Conservation (phyloP, 2,797 vertebrate genomes). For the Chaunax sp. region DNA sequence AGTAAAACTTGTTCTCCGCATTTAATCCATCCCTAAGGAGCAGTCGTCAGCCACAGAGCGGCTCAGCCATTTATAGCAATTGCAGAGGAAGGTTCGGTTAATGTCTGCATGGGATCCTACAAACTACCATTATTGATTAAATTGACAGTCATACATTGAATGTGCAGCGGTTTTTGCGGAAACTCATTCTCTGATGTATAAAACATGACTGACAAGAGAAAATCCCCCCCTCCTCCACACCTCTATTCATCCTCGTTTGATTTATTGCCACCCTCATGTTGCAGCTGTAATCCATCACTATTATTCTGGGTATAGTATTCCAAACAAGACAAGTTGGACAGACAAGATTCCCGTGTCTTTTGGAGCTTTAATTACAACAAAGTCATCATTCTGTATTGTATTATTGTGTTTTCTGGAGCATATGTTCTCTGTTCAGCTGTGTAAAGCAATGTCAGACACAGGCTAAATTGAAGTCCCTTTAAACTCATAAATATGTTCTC, state of each 20-base stretch:
- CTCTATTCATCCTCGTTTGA: conserved; percentile 62
- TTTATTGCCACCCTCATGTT: conserved; percentile 68
- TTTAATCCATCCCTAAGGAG: conserved; percentile 12
- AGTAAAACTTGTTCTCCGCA: conserved; percentile 20
- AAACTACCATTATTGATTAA: conserved; percentile 29
- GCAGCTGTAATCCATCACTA: conserved; percentile 65
- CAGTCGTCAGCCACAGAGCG: too few species aligned
- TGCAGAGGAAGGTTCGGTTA: conserved; percentile 35
- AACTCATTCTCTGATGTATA: conserved; percentile 44
- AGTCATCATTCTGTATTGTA: not conserved
- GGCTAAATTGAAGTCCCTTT: not conserved
- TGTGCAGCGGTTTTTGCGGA: conserved; percentile 30
- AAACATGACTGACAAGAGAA: conserved; percentile 63
- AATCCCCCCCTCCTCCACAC: conserved; percentile 43
- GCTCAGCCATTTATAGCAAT: conserved; percentile 30
- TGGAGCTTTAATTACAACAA: conserved; percentile 27
- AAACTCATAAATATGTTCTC: not conserved
- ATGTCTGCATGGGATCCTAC: conserved; percentile 35
- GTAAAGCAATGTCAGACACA: not conserved
- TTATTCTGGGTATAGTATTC: too few species aligned
- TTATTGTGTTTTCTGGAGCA: not conserved
- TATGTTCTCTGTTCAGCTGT: conserved; percentile 4
- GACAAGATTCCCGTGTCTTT: conserved; percentile 28
- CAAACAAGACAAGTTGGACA: conserved; percentile 55
- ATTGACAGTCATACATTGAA: conserved; percentile 2